Conservation (phyloP, 2,113 vertebrate genomes). For the Alces alces region DNA sequence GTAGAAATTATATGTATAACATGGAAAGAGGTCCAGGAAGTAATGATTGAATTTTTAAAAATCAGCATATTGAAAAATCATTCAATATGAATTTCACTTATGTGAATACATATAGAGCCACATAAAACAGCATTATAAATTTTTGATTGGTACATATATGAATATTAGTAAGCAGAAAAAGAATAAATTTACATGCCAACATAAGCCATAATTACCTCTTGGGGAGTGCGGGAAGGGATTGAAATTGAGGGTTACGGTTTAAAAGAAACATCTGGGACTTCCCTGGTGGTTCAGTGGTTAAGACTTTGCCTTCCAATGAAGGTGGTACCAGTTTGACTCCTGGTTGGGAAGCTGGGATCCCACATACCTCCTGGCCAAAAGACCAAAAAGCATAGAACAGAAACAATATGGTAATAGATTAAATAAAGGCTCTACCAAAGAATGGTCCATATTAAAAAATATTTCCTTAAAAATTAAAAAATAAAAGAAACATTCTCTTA, state of each 20-base stretch:
- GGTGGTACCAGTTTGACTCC: not conserved
- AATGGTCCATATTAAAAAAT: not conserved
- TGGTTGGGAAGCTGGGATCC: not conserved
- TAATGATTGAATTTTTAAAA: not conserved
- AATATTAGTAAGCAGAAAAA: not conserved
- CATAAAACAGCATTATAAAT: not conserved
- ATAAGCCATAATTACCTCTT: not conserved
- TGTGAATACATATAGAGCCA: not conserved
- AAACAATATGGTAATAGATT: not conserved
- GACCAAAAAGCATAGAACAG: not conserved
- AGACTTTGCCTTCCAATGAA: not conserved
- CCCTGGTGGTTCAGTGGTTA: not conserved
- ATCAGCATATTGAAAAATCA: not conserved
- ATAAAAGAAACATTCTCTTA: not conserved
- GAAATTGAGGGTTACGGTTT: not conserved
- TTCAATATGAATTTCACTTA: not conserved
- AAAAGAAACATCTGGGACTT: not conserved
- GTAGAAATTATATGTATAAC: not conserved
- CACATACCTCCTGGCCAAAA: not conserved
- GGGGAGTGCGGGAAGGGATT: not conserved
- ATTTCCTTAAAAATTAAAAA: not conserved
- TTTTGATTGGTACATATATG: not conserved
- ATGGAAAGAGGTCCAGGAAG: not conserved
- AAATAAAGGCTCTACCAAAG: not conserved
- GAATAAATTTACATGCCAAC: not conserved